Conservation (phyloP, 2,888 invertebrate species). For the Tachina fera region DNA sequence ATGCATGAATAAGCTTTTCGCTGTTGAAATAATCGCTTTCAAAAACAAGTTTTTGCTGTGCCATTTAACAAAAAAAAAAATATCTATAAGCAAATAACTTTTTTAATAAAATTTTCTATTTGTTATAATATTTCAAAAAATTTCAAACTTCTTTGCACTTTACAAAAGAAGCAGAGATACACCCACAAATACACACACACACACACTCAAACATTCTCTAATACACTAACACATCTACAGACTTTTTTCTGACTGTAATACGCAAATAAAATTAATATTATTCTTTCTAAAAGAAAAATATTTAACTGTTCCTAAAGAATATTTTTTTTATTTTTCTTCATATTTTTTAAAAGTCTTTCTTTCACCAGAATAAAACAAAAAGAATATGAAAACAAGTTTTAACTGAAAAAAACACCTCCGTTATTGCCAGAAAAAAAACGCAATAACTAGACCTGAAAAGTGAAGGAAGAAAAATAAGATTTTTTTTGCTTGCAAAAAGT, state of each 20-base stretch:
- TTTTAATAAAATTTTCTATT: conserved; percentile 66
- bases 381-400: not conserved
- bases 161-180: no score
- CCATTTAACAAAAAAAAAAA: conserved; percentile 9
- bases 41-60: not conserved
- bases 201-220: no score
- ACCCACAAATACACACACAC: not conserved
- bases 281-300: conserved; percentile 10
- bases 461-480: no score
- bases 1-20: conserved; percentile 34
- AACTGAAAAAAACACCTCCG: not conserved
- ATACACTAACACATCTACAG: no score
- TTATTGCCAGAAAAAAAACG: not conserved
- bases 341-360: not conserved
- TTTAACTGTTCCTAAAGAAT: conserved; percentile 12
- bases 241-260: not conserved
- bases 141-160: not conserved
- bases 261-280: conserved; percentile 20
- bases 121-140: conserved; percentile 45
- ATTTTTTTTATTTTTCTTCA: conserved; percentile 11
- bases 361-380: not conserved
- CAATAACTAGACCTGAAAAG: not conserved
- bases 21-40: conserved; percentile 1
- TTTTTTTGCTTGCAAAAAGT: no score
- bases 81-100: conserved; percentile 32